Conservation (phyloP, 2,888 invertebrate genomes). For the Cryptops parisi region DNA sequence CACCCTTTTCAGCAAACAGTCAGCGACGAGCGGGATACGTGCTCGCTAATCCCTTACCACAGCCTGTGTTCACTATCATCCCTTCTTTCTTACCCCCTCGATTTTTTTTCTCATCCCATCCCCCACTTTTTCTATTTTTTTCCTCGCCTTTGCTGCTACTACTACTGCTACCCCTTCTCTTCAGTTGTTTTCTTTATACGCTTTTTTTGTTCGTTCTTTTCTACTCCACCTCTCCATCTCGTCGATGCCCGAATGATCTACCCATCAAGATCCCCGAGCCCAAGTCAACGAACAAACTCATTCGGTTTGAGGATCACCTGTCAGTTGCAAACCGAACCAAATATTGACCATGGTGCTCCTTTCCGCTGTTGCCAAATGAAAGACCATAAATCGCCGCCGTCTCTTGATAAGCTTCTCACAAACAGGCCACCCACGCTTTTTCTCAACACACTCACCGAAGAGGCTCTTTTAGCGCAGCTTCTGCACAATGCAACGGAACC, state of each 20-base stretch:
- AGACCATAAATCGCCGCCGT: neutral
- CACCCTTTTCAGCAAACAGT: neutral
- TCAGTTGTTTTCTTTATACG: too few relatives aligned
- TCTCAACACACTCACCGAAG: neutral
- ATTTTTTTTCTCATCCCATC: neutral
- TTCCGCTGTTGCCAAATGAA: neutral
- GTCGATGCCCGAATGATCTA: neutral
- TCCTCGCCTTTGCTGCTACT: neutral
- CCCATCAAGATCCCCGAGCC: neutral
- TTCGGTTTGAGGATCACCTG: neutral
- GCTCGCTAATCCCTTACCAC: neutral
- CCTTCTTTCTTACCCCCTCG: neutral
- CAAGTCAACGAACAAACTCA: neutral
- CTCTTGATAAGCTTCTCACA: neutral
- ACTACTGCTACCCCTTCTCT: neutral
- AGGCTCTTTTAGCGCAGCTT: too few relatives aligned
- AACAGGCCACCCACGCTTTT: neutral
- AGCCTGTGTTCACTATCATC: neutral
- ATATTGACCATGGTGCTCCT: neutral
- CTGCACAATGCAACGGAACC: too few relatives aligned
- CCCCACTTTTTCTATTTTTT: neutral
- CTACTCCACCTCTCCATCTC: too few relatives aligned
- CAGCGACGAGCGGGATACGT: neutral
- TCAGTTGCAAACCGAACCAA: neutral
- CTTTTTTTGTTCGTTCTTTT: too few relatives aligned